phyloP scores from a whole-genome alignment of 2,888 invertebrate species.

The Tenthredo amoena region DNA sequence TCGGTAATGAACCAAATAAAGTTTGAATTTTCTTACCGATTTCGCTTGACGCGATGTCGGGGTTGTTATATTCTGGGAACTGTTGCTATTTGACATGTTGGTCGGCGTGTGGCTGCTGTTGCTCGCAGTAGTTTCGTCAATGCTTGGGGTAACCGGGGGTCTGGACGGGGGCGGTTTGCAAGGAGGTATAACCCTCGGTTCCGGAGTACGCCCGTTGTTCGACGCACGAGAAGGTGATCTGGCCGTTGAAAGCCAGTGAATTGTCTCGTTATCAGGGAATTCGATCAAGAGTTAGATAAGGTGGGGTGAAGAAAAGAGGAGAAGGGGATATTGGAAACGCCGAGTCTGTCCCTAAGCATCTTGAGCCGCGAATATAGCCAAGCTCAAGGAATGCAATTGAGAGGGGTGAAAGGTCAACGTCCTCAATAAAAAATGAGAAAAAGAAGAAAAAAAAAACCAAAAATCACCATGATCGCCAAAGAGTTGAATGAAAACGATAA shows the following conservation, averaged over 20 bases:
- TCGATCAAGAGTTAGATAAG: constrained; percentile 23
- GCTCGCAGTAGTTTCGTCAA: constrained; percentile 60
- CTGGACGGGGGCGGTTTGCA: constrained; percentile 75
- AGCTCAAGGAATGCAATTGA: constrained; percentile 42
- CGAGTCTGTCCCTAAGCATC: constrained; percentile 40
- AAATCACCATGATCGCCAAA: not conserved
- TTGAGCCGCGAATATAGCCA: constrained; percentile 31
- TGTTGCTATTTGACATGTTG: constrained; percentile 73
- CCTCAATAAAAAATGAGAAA: not conserved
- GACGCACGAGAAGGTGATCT: constrained; percentile 69
- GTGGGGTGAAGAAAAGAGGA: not conserved
- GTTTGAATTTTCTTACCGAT: constrained; percentile 65
- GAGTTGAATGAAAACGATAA: not conserved
- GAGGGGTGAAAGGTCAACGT: constrained; percentile 19
- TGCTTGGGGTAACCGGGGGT: constrained; percentile 73
- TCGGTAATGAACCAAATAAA: not conserved
- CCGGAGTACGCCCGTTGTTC: constrained; percentile 72
- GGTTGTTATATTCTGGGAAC: constrained; percentile 72
- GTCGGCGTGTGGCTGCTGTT: constrained; percentile 68
- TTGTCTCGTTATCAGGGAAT: constrained; percentile 34
- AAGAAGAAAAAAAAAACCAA: not conserved
- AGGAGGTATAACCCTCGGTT: constrained; percentile 72
- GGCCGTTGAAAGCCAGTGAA: constrained; percentile 32
- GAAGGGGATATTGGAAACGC: constrained; percentile 33
- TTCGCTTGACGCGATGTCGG: constrained; percentile 74